These are phyloP conservation scores for Alca torda DNA, from an alignment of 2,797 vertebrate genomes.

Conservation along the genomic window DNA sequence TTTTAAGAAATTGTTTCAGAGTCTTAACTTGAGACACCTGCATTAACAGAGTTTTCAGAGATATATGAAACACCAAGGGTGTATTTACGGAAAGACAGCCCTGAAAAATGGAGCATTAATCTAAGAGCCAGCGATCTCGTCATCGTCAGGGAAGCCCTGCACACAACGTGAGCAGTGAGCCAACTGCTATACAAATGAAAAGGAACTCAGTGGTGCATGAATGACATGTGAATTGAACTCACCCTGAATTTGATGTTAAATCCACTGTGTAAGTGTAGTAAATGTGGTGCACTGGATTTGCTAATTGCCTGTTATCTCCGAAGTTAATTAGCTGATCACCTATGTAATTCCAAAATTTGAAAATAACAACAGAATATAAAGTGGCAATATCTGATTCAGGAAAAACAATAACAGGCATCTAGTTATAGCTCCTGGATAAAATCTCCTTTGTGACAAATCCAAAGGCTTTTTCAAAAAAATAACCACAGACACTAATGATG, in stretches of 20 bases:
- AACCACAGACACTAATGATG: accelerated
- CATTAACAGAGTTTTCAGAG: not conserved
- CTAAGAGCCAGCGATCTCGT: not conserved
- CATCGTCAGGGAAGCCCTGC: not conserved
- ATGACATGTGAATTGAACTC: not conserved
- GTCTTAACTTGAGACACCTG: not conserved
- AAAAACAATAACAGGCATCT: not conserved
- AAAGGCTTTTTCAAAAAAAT: not conserved
- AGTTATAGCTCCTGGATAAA: not conserved
- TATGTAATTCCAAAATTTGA: not conserved
- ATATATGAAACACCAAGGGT: not conserved
- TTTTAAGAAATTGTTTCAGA: not conserved
- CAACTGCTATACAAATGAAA: not conserved
- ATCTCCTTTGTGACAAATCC: not conserved
- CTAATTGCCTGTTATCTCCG: not conserved
- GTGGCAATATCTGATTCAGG: not conserved
- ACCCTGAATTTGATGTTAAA: not conserved
- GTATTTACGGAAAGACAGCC: not conserved
- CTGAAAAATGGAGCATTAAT: not conserved
- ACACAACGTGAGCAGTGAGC: not conserved
- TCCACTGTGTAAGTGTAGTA: not conserved
- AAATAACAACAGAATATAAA: not conserved
- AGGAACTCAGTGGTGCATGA: not conserved
- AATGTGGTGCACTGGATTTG: not conserved
- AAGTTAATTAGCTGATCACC: constrained; percentile 1